Base-by-base conservation (phyloP, 2,113 vertebrate species). In the Hyla sarda region DNA sequence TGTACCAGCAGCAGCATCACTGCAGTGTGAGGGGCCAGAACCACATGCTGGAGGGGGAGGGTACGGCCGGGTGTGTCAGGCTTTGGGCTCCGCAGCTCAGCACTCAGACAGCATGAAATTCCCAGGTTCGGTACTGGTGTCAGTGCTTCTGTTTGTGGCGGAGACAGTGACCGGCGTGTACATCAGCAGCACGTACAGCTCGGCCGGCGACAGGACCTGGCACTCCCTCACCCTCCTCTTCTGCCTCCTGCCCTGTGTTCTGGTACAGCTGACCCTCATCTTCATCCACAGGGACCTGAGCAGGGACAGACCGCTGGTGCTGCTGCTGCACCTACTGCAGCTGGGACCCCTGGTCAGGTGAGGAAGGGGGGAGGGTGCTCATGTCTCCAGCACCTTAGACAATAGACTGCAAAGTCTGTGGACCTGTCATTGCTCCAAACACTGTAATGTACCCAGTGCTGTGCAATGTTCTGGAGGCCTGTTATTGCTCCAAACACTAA, bases 251-350 rank as follows among this genome's bases (percentile, higher is more conserved):
- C 96, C 98, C 87, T 99, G 97, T 76, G 94, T 93, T 48, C 93
- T 99, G 37, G 98, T 99, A 89, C 98, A 99, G 95, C 94, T 99
- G 83, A 97, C 96, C 73, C 96, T 99, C 84, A 96, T 96, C 90
- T 98, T 99, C 92, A 94, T 99, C 90, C 98, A 99, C 92, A 95
- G 98, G 89, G 97, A 99, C 92, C 94, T 99, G 76, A 96, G 96
- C 94, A 92, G 95, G 60, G 97, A 99, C 93, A 91, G 96, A 88
- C 98, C 98, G 69, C 95, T 99, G 12, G 90, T 97, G 82, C 94
- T 99, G 90, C 94, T 99, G 87, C 93, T 99, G 90, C 98, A 99
- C 92, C 93, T 99, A 74, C 93, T 99, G 88, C 98, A 98, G 92
- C 94, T 99, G 2, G 98, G 98, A 88, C 97, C 97, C 60, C 85